A percentile compares a stretch with the other conserved stretches of the same genome.
Evolutionary conservation across 2,888 invertebrate genomes (phyloP).

Genomic region (Timandra comae): DNA sequence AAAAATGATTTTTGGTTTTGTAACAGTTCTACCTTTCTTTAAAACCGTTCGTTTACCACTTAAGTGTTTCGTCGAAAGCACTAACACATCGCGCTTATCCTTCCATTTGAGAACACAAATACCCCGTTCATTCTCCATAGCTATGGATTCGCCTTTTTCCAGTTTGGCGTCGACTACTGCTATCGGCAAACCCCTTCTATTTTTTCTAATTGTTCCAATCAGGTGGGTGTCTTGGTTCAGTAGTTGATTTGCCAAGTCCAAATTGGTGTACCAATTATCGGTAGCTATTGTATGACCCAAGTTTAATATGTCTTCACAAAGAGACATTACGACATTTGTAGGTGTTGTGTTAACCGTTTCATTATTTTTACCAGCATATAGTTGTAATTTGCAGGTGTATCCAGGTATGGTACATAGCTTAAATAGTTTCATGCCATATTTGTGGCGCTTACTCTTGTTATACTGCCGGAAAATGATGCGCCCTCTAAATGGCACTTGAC

Average conservation of each 20-base stretch:
- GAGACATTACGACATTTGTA: conserved; percentile 23
- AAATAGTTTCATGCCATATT: conserved; percentile 27
- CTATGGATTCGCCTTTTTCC: conserved; percentile 22
- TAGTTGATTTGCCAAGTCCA: conserved; percentile 30
- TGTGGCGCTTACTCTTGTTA: no score
- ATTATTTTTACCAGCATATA: no score
- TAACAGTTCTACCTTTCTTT: conserved; percentile 21
- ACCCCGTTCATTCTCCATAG: conserved; percentile 29
- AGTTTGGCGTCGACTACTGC: conserved; percentile 30
- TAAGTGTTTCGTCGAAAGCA: conserved; percentile 36
- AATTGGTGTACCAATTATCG: conserved; percentile 36
- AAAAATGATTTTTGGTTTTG: conserved; percentile 24
- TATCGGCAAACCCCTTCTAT: conserved; percentile 31
- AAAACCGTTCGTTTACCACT: conserved; percentile 14
- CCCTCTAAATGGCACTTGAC: conserved; percentile 25
- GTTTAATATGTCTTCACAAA: conserved; percentile 25
- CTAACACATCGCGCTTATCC: conserved; percentile 22
- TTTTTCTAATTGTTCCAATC: conserved; percentile 35
- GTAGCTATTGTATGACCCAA: conserved; percentile 31
- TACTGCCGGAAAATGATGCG: conserved; percentile 23
- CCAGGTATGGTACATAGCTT: conserved; percentile 31
- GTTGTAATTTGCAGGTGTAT: conserved; percentile 28
- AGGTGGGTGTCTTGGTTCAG: conserved; percentile 32
- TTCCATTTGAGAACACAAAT: conserved; percentile 27
- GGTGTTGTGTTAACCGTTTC: conserved; percentile 21